These are phyloP conservation scores for Lithophane socia DNA, from an alignment of 2,888 invertebrate genomes.

Conservation along the genomic window DNA sequence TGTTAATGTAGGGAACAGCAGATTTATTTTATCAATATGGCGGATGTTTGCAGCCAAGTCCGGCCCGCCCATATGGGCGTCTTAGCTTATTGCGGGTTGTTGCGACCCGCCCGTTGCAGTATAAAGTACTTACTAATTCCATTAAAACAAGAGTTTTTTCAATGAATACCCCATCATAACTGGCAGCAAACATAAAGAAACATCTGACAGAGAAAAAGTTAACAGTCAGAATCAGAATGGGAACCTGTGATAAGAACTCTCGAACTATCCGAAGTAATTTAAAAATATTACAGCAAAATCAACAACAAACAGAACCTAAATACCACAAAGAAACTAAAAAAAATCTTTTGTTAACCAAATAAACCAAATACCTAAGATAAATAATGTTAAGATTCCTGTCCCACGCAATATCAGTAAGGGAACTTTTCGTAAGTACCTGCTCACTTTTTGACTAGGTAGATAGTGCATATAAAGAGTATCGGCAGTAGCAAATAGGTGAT, in stretches of 20 bases:
- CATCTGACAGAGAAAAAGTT: not conserved
- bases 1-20: too few relatives aligned
- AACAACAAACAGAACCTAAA: constrained; percentile 15
- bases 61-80: not conserved
- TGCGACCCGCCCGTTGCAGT: too few relatives aligned
- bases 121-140: constrained; percentile 7
- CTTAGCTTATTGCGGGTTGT: not conserved
- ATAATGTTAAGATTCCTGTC: constrained; percentile 76
- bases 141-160: constrained; percentile 17
- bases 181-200: constrained; percentile 33
- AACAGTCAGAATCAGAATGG: constrained; percentile 33
- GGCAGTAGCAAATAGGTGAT: not conserved
- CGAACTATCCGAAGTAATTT: constrained; percentile 11
- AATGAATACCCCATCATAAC: not conserved
- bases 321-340: not conserved
- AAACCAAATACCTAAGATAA: constrained; percentile 33
- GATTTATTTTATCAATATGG: not conserved
- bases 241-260: constrained; percentile 40
- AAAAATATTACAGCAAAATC: constrained; percentile 23
- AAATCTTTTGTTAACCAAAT: constrained; percentile 20
- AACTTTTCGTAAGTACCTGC: constrained; percentile 73
- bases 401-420: constrained; percentile 66
- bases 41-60: not conserved
- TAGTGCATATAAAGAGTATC: not conserved
- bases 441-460: not conserved